Evolutionary conservation across 2,888 invertebrate species (phyloP).

Genomic region (Sialis fuliginosa): DNA sequence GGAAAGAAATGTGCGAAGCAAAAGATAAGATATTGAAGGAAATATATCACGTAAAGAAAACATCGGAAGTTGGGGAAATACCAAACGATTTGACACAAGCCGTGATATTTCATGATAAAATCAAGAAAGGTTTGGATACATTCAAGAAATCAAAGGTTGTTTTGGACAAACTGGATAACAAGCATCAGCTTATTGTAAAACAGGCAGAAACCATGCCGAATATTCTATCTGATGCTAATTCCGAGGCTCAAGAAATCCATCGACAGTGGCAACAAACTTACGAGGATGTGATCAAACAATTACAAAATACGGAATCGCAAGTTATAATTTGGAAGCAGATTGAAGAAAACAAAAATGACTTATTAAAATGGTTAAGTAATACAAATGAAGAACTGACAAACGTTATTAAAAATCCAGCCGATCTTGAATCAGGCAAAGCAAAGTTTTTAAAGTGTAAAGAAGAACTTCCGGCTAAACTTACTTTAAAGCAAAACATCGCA

Average conservation of each 20-base stretch:
- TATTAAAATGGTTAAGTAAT: slow-evolving; percentile 68
- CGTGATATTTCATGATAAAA: slow-evolving; percentile 50
- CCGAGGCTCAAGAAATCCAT: slow-evolving; percentile 42
- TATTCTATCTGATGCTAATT: slow-evolving; percentile 39
- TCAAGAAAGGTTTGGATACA: slow-evolving; percentile 56
- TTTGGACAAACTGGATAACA: slow-evolving; percentile 61
- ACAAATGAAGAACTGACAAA: slow-evolving; percentile 61
- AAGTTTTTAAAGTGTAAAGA: slow-evolving; percentile 69
- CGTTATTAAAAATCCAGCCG: slow-evolving; percentile 57
- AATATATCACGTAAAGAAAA: slow-evolving; percentile 47
- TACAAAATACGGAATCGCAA: slow-evolving; percentile 73
- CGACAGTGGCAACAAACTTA: slow-evolving; percentile 52
- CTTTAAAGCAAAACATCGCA: slow-evolving; percentile 57
- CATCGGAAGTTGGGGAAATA: slow-evolving; percentile 42
- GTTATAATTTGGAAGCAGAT: slow-evolving; percentile 87
- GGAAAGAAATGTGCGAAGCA: slow-evolving; percentile 58
- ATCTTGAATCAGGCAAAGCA: slow-evolving; percentile 63
- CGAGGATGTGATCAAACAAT: slow-evolving; percentile 50
- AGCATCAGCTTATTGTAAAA: slow-evolving; percentile 50
- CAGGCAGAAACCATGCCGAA: slow-evolving; percentile 50
- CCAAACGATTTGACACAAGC: slow-evolving; percentile 60
- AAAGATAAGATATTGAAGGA: slow-evolving; percentile 51
- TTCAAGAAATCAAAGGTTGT: slow-evolving; percentile 56
- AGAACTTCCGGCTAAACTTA: slow-evolving; percentile 62
- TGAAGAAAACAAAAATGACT: slow-evolving; percentile 66